Percentiles rank a stretch among this genome's conserved stretches.
Conservation (phyloP, 1,140 invertebrate species). For the Alviniconcha marisindica region DNA sequence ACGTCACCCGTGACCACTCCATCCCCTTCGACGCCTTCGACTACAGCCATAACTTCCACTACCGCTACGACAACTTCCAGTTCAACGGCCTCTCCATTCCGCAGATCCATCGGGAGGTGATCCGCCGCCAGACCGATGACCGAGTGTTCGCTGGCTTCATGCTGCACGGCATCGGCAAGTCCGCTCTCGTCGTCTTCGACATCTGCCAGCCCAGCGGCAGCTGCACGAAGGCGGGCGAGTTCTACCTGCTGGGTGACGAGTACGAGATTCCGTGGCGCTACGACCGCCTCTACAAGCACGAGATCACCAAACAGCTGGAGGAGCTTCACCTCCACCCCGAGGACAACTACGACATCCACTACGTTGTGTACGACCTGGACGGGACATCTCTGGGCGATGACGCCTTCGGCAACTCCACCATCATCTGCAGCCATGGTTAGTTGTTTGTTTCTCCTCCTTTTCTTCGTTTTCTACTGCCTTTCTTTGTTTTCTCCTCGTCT, state of each 20-base stretch:
- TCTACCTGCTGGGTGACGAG: conserved; percentile 53
- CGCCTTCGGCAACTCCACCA: conserved; percentile 28
- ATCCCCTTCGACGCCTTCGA: conserved; percentile 39
- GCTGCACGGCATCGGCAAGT: conserved; percentile 49
- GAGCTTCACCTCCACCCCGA: conserved; percentile 35
- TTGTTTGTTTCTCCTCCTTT: background rate
- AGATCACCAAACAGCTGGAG: conserved; percentile 46
- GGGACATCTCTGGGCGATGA: background rate
- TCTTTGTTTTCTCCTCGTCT: background rate
- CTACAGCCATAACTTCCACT: conserved; percentile 42
- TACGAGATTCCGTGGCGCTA: conserved; percentile 51
- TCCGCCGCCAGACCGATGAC: conserved; percentile 24
- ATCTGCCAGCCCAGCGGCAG: conserved; percentile 6
- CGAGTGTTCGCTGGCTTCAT: conserved; percentile 49
- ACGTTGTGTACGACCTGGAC: conserved; percentile 32
- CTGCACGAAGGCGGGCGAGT: conserved; percentile 45
- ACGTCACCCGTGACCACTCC: conserved; percentile 43
- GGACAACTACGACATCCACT: conserved; percentile 41
- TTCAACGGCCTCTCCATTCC: conserved; percentile 50
- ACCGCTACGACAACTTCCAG: conserved; percentile 51
- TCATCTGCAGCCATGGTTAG: conserved; percentile 12
- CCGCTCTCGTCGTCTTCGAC: conserved; percentile 34
- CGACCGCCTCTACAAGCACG: conserved; percentile 49
- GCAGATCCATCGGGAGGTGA: conserved; percentile 35
- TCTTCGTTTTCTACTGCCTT: background rate